Evolutionary conservation across 2,113 vertebrate species (phyloP).

Genomic region (Vidua chalybeata): DNA sequence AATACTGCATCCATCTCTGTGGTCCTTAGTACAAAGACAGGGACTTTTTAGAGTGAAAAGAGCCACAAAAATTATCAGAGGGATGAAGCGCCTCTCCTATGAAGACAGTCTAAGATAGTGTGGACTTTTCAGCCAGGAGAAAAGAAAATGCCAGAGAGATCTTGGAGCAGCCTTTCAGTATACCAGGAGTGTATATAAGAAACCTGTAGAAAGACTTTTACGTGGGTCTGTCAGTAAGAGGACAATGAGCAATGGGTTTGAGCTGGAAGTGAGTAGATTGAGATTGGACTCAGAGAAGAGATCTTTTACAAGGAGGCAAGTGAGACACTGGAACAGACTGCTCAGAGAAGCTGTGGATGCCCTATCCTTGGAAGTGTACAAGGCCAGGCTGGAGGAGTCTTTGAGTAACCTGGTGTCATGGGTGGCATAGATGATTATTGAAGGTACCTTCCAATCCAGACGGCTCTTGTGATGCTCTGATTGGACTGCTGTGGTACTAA

Average conservation of each 20-base stretch:
- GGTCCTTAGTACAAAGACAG: neutral
- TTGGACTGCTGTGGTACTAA: neutral
- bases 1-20: neutral
- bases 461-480: neutral
- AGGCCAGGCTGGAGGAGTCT: neutral
- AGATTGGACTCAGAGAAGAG: neutral
- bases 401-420: rapidly evolving
- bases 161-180: neutral
- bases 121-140: neutral
- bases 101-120: neutral
- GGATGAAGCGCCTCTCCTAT: neutral
- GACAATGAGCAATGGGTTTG: neutral
- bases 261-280: neutral
- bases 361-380: neutral
- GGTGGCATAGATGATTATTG: neutral
- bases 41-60: neutral
- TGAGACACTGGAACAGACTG: neutral
- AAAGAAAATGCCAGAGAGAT: neutral
- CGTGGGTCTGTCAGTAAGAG: neutral
- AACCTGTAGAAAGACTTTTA: neutral
- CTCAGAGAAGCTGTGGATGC: neutral
- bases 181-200: neutral
- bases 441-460: neutral
- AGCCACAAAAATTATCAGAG: neutral
- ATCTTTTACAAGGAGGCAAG: too few relatives aligned